Evolutionary conservation across 2,113 vertebrate species (phyloP), one percentile per base, ranked within the genome.

Genomic region (Mustela lutreola): DNA sequence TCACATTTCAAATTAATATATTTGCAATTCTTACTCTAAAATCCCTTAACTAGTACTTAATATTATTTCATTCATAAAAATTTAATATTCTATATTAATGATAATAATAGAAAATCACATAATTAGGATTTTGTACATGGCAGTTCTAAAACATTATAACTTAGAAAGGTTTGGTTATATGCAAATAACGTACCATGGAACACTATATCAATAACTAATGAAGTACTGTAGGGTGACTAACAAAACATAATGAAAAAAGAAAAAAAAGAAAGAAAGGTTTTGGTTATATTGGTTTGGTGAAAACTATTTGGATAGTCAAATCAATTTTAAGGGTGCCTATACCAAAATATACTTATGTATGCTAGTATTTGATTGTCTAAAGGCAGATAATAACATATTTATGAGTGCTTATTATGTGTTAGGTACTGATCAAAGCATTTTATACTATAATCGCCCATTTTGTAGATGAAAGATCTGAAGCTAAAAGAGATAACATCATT

Each of bases 11-110:
- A 78, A 71, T 53, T 33, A 63, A 91, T 63, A 93, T 15, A 76
- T 87, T 95, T 93, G 3, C 28, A 73, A 53, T 87, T 82, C 28
- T 7, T 48, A 58, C 7, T 95, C 31, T 86, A 93, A 56, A 71
- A 62, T 83, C 11, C 2, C 4, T 87, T 93, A 76, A 28, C 1
- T 16, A 87, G 24, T 63, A 78, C 2, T 95, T 79, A 6, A 36
- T 36, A 62, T 50, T 95, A 81, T 18, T 67, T 86, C 75, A 70
- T 91, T 95, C 81, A 14, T 70, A 82, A 95, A 76, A 91, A 48
- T 71, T 28, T 48, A 93, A 60, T 71, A 90, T 88, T 95, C 62
- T 58, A 6, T 8, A 65, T 58, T 39, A 91, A 87, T 93, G 8
- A 48, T 70, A 42, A 71, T 48, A 81, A 90, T 78, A 60, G 36